These are phyloP conservation scores for Pedionomus torquatus DNA, from an alignment of 2,113 vertebrate genomes.

Conservation along the genomic window DNA sequence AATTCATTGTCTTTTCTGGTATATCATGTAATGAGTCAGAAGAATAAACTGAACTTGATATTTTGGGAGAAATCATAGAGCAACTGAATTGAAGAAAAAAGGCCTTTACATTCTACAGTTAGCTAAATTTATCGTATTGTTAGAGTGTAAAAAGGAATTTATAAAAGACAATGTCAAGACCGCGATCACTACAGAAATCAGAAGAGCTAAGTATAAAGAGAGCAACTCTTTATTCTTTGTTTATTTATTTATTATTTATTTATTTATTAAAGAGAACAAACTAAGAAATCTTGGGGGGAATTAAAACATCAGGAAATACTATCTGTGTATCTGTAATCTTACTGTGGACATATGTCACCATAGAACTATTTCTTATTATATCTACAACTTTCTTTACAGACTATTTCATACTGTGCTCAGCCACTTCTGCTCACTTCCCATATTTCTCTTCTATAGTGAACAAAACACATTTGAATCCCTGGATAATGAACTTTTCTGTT, in stretches of 20 bases:
- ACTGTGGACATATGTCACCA: neutral
- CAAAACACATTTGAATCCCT: neutral
- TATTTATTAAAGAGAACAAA: neutral
- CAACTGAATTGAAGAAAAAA: neutral
- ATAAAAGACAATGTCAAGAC: neutral
- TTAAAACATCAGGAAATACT: neutral
- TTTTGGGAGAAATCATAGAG: rapidly evolving
- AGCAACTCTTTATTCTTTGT: no score
- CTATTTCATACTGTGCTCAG: neutral
- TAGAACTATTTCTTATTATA: neutral
- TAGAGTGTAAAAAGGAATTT: neutral
- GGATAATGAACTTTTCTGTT: neutral
- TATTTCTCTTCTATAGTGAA: neutral
- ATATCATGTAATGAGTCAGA: neutral
- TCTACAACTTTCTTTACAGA: neutral
- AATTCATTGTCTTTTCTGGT: neutral
- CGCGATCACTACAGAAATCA: neutral
- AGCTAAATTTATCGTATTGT: neutral
- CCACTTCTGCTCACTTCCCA: neutral
- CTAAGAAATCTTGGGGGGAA: neutral
- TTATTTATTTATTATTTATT: no score
- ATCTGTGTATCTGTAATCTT: neutral
- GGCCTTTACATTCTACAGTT: neutral
- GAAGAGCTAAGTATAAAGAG: neutral
- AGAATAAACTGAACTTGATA: neutral